These are phyloP conservation scores for Delichon dasypus DNA, from an alignment of 2,797 vertebrate species.

Conservation along the genomic window DNA sequence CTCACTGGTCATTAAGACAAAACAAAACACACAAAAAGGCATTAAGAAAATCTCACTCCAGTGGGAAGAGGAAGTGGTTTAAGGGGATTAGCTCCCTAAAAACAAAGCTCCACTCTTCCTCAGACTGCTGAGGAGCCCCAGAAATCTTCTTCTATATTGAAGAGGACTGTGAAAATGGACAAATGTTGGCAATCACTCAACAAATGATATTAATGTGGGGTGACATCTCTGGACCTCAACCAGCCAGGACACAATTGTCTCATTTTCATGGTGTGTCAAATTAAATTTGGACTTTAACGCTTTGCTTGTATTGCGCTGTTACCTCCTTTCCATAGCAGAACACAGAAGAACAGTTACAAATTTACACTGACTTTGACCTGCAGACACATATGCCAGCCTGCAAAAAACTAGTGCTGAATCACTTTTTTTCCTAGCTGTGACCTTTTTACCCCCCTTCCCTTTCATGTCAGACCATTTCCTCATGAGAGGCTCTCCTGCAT, in stretches of 20 bases:
- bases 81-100: constrained; percentile 18
- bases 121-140: background rate
- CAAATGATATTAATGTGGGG: constrained; percentile 42
- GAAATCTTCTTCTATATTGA: background rate
- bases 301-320: background rate
- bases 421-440: background rate
- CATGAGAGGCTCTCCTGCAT: background rate
- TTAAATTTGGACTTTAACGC: constrained; percentile 37
- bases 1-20: constrained; percentile 25
- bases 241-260: constrained; percentile 41
- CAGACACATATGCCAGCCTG: background rate
- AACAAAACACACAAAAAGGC: constrained; percentile 23
- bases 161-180: constrained; percentile 17
- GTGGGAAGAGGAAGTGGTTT: constrained; percentile 43
- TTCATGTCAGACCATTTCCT: background rate
- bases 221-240: constrained; percentile 30
- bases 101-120: constrained; percentile 16
- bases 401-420: background rate
- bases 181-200: constrained; percentile 25
- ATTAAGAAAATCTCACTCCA: constrained; percentile 33
- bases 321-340: background rate
- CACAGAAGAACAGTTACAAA: background rate
- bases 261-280: constrained; percentile 50
- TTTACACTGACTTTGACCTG: constrained; percentile 33
- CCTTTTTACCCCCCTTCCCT: background rate